These are phyloP conservation scores for Pachypsylla venusta DNA, from an alignment of 1,140 invertebrate genomes.

Conservation along the genomic window DNA sequence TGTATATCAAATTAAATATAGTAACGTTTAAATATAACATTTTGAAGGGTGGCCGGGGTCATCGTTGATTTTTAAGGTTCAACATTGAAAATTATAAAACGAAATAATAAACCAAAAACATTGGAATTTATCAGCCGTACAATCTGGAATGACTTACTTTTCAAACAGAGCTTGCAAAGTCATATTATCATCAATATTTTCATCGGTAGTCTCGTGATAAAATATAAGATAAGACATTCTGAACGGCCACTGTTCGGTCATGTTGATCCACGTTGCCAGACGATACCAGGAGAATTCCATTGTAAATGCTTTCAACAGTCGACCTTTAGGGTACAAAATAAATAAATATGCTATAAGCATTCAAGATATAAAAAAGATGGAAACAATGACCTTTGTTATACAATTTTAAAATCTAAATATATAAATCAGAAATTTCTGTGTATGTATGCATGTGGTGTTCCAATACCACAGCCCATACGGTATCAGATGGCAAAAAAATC, in stretches of 20 bases:
- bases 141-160: constrained; percentile 47
- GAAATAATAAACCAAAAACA: background rate
- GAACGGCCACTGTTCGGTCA: constrained; percentile 98
- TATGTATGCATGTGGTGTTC: too few relatives aligned
- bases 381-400: too few relatives aligned
- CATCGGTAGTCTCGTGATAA: constrained; percentile 78
- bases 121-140: background rate
- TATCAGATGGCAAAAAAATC: too few relatives aligned
- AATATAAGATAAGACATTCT: constrained; percentile 93
- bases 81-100: background rate
- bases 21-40: background rate
- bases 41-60: background rate
- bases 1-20: too few relatives aligned
- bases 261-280: constrained; percentile 91
- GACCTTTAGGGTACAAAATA: too few relatives aligned
- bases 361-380: too few relatives aligned
- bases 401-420: too few relatives aligned
- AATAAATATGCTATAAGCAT: too few relatives aligned
- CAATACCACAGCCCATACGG: too few relatives aligned
- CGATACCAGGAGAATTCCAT: constrained; percentile 99
- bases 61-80: too few relatives aligned
- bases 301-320: constrained; percentile 92
- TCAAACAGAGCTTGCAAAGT: constrained; percentile 81
- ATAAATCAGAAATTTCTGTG: too few relatives aligned
- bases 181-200: constrained; percentile 67